Evolutionary conservation across 2,888 invertebrate species (phyloP), one percentile per base, ranked within the genome.

Genomic region (Drosophila diplacantha): DNA sequence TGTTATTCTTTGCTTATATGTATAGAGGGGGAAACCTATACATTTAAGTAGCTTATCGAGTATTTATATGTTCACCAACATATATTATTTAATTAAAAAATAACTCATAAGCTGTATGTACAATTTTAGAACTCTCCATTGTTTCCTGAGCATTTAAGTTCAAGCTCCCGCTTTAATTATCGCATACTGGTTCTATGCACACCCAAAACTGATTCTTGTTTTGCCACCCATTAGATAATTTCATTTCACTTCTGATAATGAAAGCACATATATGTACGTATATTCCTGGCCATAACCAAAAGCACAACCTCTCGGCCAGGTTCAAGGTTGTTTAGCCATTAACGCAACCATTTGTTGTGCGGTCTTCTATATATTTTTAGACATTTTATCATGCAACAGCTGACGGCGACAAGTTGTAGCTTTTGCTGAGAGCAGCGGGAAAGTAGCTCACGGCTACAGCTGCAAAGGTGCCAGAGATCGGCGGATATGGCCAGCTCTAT

Each of bases 341-440:
- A 32, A 72, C 55, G 55, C 59, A 67, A 39, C 29, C 43, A 47
- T 61, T 39, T 61, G 31, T 66, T 76, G 63, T 64, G 38, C 64
- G 44, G 56, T 57, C 49, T 34, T 52, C 24, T 57, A 32, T 50
- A 59, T 80, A 80, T 84, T 84, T 80, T 77, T 84, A 84, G 83
- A 83, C 34, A 81, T 83, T 80, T 70, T 71, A 83, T 84, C 84
- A 81, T 74, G 71, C 83, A 82, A 84, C 84, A 79, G 83, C 83
- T 84, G 84, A 84, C 63, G 26, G 65, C 65, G 69, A 68, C 60
- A 65, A 65, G 46, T 51, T 69, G 61, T 65, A 44, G 61, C 61
- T 44, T 53, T 44, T 16, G 41, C 34, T 7, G 41, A 41, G 51
- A 50, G 31, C 14, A 18, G 29, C 29, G 14, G 29, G 24, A 43